Evolutionary conservation across 1,140 invertebrate genomes (phyloP).

Genomic region (Ceratina calcarata): DNA sequence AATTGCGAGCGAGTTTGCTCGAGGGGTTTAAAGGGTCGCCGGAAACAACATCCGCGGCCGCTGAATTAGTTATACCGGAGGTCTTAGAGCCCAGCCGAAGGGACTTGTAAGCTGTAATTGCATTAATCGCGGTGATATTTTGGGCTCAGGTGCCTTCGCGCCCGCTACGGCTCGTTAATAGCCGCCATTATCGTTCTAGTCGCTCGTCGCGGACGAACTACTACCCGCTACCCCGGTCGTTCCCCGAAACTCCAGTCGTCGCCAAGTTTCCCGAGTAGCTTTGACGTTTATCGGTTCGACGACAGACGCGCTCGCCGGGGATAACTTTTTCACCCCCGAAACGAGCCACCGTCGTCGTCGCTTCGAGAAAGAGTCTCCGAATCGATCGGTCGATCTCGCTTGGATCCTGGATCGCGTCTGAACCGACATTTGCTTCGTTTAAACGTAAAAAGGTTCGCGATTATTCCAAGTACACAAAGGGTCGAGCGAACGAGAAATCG

Average conservation of each 20-base stretch:
- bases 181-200: slow-evolving; percentile 76
- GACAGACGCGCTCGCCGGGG: slow-evolving; percentile 13
- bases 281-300: slow-evolving; percentile 41
- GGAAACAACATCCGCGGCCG: slow-evolving; percentile 56
- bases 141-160: slow-evolving; percentile 78
- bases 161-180: slow-evolving; percentile 77
- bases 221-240: neutral
- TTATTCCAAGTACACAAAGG: neutral
- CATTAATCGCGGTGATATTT: slow-evolving; percentile 80
- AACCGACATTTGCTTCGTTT: neutral
- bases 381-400: neutral
- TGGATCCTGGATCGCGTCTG: neutral
- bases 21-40: slow-evolving; percentile 25
- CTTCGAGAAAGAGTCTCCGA: too few species aligned
- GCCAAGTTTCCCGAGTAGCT: slow-evolving; percentile 46
- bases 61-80: slow-evolving; percentile 71
- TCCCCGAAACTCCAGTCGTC: slow-evolving; percentile 57
- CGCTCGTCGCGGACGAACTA: slow-evolving; percentile 53
- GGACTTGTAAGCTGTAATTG: slow-evolving; percentile 80
- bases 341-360: too few species aligned
- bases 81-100: slow-evolving; percentile 67
- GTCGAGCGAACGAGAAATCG: slow-evolving; percentile 16
- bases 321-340: neutral
- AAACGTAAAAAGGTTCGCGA: neutral
- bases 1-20: neutral